Conservation (phyloP, 2,888 invertebrate species). For the Automeris io region DNA sequence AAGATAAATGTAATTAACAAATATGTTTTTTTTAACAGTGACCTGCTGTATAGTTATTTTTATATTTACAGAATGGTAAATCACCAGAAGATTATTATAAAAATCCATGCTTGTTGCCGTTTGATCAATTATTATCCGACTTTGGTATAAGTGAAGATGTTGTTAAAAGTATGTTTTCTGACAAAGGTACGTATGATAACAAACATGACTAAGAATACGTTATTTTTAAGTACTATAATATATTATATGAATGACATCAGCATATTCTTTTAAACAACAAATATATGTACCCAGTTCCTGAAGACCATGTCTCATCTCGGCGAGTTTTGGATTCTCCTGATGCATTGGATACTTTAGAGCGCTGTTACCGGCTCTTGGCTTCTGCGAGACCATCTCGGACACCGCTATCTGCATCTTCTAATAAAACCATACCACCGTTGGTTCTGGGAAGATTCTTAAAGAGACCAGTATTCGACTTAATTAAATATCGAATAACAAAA, state of each 20-base stretch:
- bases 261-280: no score
- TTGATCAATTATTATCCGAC: slow-evolving; percentile 80
- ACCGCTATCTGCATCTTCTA: slow-evolving; percentile 77
- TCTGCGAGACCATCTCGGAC: slow-evolving; percentile 77
- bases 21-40: slow-evolving; percentile 1
- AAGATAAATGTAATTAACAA: slow-evolving; percentile 32
- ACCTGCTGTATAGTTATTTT: slow-evolving; percentile 6
- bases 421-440: slow-evolving; percentile 70
- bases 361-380: slow-evolving; percentile 84
- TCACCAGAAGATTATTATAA: slow-evolving; percentile 88
- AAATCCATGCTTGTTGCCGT: slow-evolving; percentile 81
- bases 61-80: slow-evolving; percentile 80
- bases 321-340: slow-evolving; percentile 83
- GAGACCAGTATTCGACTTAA: slow-evolving; percentile 82
- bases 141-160: slow-evolving; percentile 83
- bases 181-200: slow-evolving; percentile 81
- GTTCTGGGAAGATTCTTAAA: slow-evolving; percentile 86
- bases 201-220: slow-evolving; percentile 4
- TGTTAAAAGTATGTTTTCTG: slow-evolving; percentile 82
- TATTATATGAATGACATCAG: no score
- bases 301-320: slow-evolving; percentile 85
- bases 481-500: slow-evolving; percentile 86
- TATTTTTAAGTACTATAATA: slow-evolving; percentile 3
- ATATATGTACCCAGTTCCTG: slow-evolving; percentile 78
- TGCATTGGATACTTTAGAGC: slow-evolving; percentile 83